Conservation (phyloP, 2,113 vertebrate species). For the Ursus arctos region DNA sequence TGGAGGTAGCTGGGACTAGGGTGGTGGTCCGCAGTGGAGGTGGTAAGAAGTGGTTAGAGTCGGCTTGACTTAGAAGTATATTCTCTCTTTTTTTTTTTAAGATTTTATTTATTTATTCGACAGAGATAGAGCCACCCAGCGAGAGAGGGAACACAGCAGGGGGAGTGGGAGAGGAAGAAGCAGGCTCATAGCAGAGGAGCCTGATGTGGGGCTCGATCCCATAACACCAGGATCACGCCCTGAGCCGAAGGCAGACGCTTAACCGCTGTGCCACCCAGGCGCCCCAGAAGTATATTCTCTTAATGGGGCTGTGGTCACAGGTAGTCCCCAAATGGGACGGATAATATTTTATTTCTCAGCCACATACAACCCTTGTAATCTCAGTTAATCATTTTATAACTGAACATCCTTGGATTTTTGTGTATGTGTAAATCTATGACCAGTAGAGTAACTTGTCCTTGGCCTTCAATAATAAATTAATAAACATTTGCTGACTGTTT, state of each 20-base stretch:
- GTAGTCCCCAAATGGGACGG: neutral
- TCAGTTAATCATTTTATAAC: neutral
- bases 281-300: neutral
- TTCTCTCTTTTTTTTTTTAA: neutral
- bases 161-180: too few relatives aligned
- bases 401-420: neutral
- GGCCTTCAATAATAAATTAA: neutral
- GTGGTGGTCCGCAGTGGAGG: neutral
- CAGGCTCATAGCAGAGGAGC: too few relatives aligned
- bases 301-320: neutral
- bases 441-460: conserved; percentile 2
- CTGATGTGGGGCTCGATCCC: too few relatives aligned
- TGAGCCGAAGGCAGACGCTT: too few relatives aligned
- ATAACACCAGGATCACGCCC: too few relatives aligned
- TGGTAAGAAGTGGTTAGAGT: neutral
- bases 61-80: neutral
- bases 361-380: neutral
- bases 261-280: too few relatives aligned
- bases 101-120: too few relatives aligned
- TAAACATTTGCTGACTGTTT: conserved; percentile 12
- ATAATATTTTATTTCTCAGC: neutral
- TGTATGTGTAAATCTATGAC: neutral
- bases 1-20: neutral
- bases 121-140: too few relatives aligned
- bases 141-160: too few relatives aligned